Percentiles rank a stretch among this genome's conserved stretches.
Conservation (phyloP, 2,888 invertebrate genomes). For the Aleiodes testaceus region DNA sequence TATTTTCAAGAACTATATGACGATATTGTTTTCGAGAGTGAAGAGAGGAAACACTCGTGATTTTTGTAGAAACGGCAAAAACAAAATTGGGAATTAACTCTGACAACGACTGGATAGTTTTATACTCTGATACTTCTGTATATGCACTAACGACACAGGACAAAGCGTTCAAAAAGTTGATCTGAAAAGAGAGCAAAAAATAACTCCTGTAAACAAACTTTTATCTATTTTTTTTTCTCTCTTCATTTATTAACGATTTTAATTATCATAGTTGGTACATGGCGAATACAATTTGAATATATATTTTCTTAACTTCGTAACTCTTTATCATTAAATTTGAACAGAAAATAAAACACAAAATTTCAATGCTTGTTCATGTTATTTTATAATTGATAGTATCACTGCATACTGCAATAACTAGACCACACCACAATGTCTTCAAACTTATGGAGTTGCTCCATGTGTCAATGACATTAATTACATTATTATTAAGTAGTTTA, state of each 20-base stretch:
- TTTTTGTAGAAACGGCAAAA: slow-evolving; percentile 2
- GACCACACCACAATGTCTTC: slow-evolving; percentile 24
- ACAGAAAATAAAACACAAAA: slow-evolving; percentile 50
- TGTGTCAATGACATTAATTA: not conserved
- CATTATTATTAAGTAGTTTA: no score
- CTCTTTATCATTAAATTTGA: slow-evolving; percentile 44
- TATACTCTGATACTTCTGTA: slow-evolving; percentile 4
- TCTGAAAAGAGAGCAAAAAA: not conserved
- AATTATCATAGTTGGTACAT: slow-evolving; percentile 48
- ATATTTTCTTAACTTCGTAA: slow-evolving; percentile 29
- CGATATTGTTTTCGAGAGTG: slow-evolving; percentile 20
- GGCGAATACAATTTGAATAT: slow-evolving; percentile 51
- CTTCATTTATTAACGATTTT: slow-evolving; percentile 44
- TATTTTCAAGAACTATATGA: not conserved
- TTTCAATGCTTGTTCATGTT: slow-evolving; percentile 56
- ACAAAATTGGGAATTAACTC: slow-evolving; percentile 30
- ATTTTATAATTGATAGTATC: slow-evolving; percentile 54
- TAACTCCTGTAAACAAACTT: not conserved
- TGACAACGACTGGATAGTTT: slow-evolving; percentile 1
- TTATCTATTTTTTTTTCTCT: not conserved
- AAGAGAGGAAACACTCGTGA: slow-evolving; percentile 1
- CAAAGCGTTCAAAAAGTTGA: not conserved
- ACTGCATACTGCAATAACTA: slow-evolving; percentile 44
- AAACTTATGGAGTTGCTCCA: not conserved
- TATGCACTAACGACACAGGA: not conserved